A percentile compares a stretch with the other conserved stretches of the same genome.
phyloP scores from a whole-genome alignment of 2,113 vertebrate species.

The Neodontobutis hainanensis region DNA sequence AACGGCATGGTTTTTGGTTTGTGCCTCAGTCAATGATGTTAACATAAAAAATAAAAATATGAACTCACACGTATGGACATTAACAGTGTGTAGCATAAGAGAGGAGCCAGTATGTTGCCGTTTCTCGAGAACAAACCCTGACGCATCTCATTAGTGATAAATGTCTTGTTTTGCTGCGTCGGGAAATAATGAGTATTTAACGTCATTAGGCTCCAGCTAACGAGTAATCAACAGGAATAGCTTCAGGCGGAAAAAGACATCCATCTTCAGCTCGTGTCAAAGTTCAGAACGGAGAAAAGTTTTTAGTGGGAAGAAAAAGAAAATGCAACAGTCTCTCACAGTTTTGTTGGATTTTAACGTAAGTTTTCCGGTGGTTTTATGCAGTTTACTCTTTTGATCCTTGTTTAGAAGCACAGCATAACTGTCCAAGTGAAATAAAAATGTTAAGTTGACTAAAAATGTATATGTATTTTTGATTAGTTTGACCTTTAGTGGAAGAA shows the following conservation, averaged over 20 bases:
- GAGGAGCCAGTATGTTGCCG: not conserved
- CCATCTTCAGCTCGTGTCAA: conserved; percentile 38
- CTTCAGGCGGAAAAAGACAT: conserved; percentile 23
- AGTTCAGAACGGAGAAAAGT: conserved; percentile 38
- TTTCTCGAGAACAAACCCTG: conserved; percentile 22
- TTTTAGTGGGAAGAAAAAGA: not conserved
- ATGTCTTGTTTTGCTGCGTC: conserved; percentile 45
- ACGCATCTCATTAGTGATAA: conserved; percentile 29
- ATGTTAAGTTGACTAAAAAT: no score
- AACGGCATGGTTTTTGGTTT: conserved; percentile 22
- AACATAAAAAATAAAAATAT: not conserved
- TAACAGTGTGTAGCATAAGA: no score
- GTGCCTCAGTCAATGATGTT: conserved; percentile 21
- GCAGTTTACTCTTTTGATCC: no score
- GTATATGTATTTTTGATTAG: no score
- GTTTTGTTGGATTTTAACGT: not conserved
- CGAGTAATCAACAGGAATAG: conserved; percentile 51
- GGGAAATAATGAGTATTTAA: conserved; percentile 51
- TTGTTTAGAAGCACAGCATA: no score
- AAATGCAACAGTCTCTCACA: not conserved
- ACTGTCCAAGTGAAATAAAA: no score
- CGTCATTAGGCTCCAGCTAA: conserved; percentile 56
- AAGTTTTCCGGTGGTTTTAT: no score
- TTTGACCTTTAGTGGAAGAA: no score
- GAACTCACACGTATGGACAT: not conserved